Percentiles rank a stretch among this genome's conserved stretches.
Conservation (phyloP, 2,888 invertebrate species). For the Clistopyga incitator region DNA sequence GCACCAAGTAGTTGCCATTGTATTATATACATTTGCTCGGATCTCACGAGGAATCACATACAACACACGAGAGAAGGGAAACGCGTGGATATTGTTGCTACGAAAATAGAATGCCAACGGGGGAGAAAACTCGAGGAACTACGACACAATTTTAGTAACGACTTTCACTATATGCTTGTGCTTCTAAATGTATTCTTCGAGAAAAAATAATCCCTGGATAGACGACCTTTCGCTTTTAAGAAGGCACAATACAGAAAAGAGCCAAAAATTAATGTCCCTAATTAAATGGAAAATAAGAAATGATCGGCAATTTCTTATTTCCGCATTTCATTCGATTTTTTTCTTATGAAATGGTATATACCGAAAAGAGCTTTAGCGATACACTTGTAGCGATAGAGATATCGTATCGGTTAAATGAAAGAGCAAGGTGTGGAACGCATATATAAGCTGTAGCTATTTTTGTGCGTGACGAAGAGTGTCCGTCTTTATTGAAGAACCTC, state of each 20-base stretch:
- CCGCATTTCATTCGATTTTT: too few relatives aligned
- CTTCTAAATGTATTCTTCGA: background rate
- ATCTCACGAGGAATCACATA: background rate
- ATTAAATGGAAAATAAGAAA: too few relatives aligned
- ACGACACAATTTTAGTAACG: slow-evolving; percentile 31
- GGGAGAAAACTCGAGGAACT: slow-evolving; percentile 38
- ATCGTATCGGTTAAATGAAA: slow-evolving; percentile 7
- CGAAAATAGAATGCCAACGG: slow-evolving; percentile 55
- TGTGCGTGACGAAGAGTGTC: slow-evolving; percentile 36
- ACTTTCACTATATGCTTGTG: slow-evolving; percentile 6
- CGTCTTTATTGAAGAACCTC: slow-evolving; percentile 36
- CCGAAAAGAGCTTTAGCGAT: background rate
- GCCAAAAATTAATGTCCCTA: too few relatives aligned
- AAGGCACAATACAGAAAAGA: slow-evolving; percentile 6
- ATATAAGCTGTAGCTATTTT: slow-evolving; percentile 36
- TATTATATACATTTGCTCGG: slow-evolving; percentile 5
- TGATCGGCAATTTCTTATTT: too few relatives aligned
- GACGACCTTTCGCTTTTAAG: slow-evolving; percentile 37
- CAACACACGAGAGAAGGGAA: slow-evolving; percentile 5
- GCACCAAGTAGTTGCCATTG: background rate
- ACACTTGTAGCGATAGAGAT: slow-evolving; percentile 3
- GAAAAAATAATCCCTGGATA: slow-evolving; percentile 31
- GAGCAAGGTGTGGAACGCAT: slow-evolving; percentile 9
- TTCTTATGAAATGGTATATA: too few relatives aligned
- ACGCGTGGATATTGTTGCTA: slow-evolving; percentile 51